A percentile compares a stretch with the other conserved stretches of the same genome.
Evolutionary conservation across 2,113 vertebrate species (phyloP).

Genomic region (Bos javanicus): DNA sequence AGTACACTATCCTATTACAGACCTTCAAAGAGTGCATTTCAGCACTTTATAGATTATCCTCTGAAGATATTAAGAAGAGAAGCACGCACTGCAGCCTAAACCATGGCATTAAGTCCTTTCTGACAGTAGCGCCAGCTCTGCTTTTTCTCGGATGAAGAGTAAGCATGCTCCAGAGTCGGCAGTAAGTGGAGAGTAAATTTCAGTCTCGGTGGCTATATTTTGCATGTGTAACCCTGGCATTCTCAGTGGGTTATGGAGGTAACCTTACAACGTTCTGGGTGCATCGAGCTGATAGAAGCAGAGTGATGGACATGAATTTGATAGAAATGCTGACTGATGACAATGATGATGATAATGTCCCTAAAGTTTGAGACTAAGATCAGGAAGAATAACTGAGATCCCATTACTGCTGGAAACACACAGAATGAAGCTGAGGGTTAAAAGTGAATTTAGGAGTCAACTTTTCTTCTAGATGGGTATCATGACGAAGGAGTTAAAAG

Average conservation of each 20-base stretch:
- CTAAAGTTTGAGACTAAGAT: background rate
- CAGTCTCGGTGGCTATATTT: background rate
- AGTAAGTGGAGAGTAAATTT: background rate
- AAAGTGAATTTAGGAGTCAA: background rate
- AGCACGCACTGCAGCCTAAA: background rate
- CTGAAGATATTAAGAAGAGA: constrained; percentile 9
- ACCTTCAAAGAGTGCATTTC: background rate
- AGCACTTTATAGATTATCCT: constrained; percentile 14
- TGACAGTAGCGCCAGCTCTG: constrained; percentile 32
- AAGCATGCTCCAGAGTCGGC: background rate
- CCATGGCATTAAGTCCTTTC: constrained; percentile 43
- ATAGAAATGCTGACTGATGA: background rate
- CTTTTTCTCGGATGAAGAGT: constrained; percentile 38
- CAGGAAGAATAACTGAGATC: background rate
- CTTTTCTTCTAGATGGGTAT: background rate
- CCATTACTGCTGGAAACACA: background rate
- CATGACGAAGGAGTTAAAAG: background rate
- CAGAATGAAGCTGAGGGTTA: background rate
- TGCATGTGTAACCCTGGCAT: background rate
- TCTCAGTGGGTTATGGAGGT: background rate
- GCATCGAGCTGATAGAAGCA: background rate
- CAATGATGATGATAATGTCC: background rate
- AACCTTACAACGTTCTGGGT: fast-evolving
- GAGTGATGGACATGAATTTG: background rate
- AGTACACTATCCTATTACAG: background rate